phyloP scores from a whole-genome alignment of 1,140 invertebrate genomes.

The Nephotettix cincticeps region DNA sequence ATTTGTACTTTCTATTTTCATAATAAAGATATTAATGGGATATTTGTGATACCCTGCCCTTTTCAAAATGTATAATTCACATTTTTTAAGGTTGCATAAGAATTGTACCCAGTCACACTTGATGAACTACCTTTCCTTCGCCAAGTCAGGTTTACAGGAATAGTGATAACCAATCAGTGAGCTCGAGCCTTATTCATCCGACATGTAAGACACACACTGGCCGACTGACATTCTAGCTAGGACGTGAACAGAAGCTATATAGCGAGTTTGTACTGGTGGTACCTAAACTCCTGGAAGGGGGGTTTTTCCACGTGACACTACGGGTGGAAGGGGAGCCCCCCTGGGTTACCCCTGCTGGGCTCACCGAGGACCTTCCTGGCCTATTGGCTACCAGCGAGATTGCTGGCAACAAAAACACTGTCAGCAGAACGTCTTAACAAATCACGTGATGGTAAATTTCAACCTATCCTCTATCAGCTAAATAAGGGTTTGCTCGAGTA shows the following conservation, averaged over 20 bases:
- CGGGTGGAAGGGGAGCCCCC: background rate
- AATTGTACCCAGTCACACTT: too few species aligned
- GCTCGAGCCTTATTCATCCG: background rate
- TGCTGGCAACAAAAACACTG: slow-evolving; percentile 5
- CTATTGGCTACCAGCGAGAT: slow-evolving; percentile 8
- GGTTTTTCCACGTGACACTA: slow-evolving; percentile 27
- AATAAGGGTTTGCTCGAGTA: too few species aligned
- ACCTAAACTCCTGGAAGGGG: slow-evolving; percentile 26
- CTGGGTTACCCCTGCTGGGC: slow-evolving; percentile 9
- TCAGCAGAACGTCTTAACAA: too few species aligned
- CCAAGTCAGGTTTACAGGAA: too few species aligned
- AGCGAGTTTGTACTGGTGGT: background rate
- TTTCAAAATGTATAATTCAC: too few species aligned
- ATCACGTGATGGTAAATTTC: background rate
- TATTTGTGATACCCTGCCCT: too few species aligned
- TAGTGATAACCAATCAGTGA: slow-evolving; percentile 5
- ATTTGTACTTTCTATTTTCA: too few species aligned
- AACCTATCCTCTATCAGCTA: too few species aligned
- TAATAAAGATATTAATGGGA: too few species aligned
- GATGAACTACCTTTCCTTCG: too few species aligned
- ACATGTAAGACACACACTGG: slow-evolving; percentile 10
- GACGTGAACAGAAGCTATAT: background rate
- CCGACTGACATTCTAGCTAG: slow-evolving; percentile 1
- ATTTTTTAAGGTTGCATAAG: too few species aligned
- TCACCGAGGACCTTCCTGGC: slow-evolving; percentile 22